Evolutionary conservation across 2,797 vertebrate species (phyloP).

Genomic region (Silurus aristotelis): DNA sequence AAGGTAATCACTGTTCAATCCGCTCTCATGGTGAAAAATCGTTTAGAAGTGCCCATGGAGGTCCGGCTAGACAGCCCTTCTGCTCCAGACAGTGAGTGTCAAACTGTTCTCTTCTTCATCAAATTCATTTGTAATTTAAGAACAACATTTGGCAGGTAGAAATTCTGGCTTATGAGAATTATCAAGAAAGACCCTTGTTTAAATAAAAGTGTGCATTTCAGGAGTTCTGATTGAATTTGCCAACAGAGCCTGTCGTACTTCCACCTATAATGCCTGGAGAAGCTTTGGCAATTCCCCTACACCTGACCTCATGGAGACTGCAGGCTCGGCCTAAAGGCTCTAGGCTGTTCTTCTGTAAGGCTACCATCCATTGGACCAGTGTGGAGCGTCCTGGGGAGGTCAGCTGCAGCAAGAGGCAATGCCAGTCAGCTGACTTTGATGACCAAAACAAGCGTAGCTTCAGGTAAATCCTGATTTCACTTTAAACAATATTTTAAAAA

Average conservation of each 20-base stretch:
- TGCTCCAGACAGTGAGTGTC: conserved; percentile 90
- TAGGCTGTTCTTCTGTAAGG: conserved; percentile 94
- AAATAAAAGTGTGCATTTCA: background rate
- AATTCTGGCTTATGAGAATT: background rate
- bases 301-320: conserved; percentile 94
- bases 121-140: background rate
- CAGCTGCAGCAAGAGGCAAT: conserved; percentile 91
- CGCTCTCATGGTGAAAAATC: conserved; percentile 92
- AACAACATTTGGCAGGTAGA: too few species aligned
- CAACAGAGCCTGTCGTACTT: conserved; percentile 89
- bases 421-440: conserved; percentile 89
- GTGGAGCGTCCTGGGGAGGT: conserved; percentile 87
- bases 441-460: conserved; percentile 83
- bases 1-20: conserved; percentile 96
- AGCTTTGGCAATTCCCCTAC: conserved; percentile 88
- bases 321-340: conserved; percentile 92
- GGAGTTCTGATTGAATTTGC: background rate
- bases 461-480: conserved; percentile 74
- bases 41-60: conserved; percentile 90
- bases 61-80: conserved; percentile 93
- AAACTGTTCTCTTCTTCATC: background rate
- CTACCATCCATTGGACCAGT: conserved; percentile 93
- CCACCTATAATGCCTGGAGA: conserved; percentile 90
- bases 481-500: too few species aligned
- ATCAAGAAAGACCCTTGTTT: background rate